Evolutionary conservation across 2,888 invertebrate genomes (phyloP), one percentile per base, ranked within the genome.

Genomic region (Acronicta alni): DNA sequence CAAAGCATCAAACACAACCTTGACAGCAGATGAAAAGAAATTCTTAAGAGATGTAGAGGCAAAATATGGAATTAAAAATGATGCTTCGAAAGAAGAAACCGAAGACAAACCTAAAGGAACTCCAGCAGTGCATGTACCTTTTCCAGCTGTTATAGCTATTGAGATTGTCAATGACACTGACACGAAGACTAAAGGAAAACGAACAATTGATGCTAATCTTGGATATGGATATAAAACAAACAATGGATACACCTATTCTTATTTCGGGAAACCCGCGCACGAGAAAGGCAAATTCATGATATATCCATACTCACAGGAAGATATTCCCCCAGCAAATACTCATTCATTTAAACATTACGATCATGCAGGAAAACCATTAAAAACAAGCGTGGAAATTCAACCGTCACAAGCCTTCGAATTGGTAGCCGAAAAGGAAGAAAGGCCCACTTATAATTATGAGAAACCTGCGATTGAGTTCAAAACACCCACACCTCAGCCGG

Each of bases 171-270:
- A 95, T 56, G 95, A 94, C 59, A 95, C 95, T 3, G 91, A 95
- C 23, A 86, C 93, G 5, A 94, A 94, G 67, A 75, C 79, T 4
- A 95, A 95, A 83, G 94, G 92, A 0, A 97, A 97, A 80, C 92
- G 97, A 71, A 97, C 97, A 0, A 96, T 97, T 14, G 96, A 97
- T 68, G 95, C 95, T 0, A 96, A 96, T 46, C 89, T 97, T 12
- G 97, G 97, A 57, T 97, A 96, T 82, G 96, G 96, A 8, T 95
- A 95, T 67, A 92, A 92, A 72, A 92, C 92, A 2, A 95, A 95
- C 71, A 89, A 89, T 67, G 94, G 94, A 9, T 95, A 94, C 43
- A 88, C 90, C n/a, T 95, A 95, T 69, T 89, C 90, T 3, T 91
- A 93, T 68, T 93, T 94, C 38, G 94, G 94, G n/a, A 93, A 91